These are phyloP conservation scores for Clarias platycephalus DNA, from an alignment of 2,797 vertebrate species.

Conservation along the genomic window DNA sequence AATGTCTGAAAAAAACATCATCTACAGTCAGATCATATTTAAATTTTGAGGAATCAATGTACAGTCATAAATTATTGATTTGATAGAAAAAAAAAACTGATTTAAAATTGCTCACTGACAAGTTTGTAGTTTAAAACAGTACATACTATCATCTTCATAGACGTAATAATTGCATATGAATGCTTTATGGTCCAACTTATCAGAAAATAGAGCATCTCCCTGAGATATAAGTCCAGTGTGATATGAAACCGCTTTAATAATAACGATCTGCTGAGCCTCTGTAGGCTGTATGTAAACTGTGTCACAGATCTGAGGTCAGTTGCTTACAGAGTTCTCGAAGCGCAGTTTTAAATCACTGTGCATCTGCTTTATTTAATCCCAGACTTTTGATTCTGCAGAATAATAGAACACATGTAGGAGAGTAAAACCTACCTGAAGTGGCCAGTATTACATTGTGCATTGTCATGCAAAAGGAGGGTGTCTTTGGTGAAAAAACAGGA, in stretches of 20 bases:
- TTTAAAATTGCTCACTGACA: not conserved
- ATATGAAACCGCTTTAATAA: not conserved
- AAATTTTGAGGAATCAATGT: not conserved
- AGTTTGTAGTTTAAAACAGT: not conserved
- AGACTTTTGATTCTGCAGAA: too few species aligned
- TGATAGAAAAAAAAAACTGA: not conserved
- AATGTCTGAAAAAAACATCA: not conserved
- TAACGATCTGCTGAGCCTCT: not conserved
- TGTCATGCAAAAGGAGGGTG: too few species aligned
- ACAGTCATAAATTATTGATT: not conserved
- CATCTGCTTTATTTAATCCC: not conserved
- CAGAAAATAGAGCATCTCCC: not conserved
- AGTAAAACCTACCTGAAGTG: too few species aligned
- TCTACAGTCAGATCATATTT: not conserved
- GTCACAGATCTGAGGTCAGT: not conserved
- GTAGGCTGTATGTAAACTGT: not conserved
- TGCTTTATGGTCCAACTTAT: not conserved
- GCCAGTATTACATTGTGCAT: too few species aligned
- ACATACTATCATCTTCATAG: not conserved
- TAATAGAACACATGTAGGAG: too few species aligned
- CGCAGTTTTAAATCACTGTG: too few species aligned
- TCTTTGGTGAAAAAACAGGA: too few species aligned
- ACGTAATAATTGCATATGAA: not conserved
- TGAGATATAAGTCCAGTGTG: not conserved
- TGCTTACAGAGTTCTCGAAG: too few species aligned